Percentiles rank a stretch among this genome's conserved stretches.
These are phyloP conservation scores for Hedychridium roseum DNA, from an alignment of 2,888 invertebrate genomes.

Conservation along the genomic window DNA sequence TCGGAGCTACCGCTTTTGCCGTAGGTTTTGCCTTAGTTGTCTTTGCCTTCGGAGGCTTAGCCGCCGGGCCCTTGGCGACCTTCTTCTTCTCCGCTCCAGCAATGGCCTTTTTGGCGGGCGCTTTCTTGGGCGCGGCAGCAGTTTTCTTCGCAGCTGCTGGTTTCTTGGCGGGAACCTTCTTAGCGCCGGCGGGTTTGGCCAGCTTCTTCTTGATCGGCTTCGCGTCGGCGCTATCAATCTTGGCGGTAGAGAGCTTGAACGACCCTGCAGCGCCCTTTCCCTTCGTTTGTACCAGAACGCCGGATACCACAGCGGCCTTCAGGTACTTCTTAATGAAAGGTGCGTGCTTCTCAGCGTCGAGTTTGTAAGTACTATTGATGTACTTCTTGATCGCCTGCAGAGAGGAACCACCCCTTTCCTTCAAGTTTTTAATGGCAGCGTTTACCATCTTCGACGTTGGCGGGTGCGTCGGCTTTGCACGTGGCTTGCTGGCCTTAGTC, in stretches of 20 bases:
- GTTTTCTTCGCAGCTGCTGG: constrained; percentile 31
- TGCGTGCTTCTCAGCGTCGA: constrained; percentile 69
- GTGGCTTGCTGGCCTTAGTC: constrained; percentile 33
- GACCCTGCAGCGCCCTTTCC: constrained; percentile 68
- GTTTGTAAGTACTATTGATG: constrained; percentile 68
- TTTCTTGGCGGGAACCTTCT: constrained; percentile 54
- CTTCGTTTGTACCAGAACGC: constrained; percentile 67
- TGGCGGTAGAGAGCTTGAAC: constrained; percentile 60
- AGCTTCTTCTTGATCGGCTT: constrained; percentile 5
- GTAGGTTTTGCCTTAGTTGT: neutral
- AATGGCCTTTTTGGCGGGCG: constrained; percentile 3
- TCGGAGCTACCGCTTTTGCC: neutral
- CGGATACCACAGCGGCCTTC: constrained; percentile 67
- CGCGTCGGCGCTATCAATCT: too few species aligned
- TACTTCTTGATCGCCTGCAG: constrained; percentile 72
- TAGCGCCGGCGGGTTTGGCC: constrained; percentile 39
- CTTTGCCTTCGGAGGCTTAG: neutral
- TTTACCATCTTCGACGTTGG: constrained; percentile 69
- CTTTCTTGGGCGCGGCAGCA: neutral
- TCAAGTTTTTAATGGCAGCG: constrained; percentile 66
- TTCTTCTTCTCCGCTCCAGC: neutral
- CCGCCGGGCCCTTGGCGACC: constrained; percentile 2
- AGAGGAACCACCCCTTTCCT: constrained; percentile 71
- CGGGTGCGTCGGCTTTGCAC: constrained; percentile 64
- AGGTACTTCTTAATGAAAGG: constrained; percentile 70